Evolutionary conservation across 2,113 vertebrate species (phyloP), one percentile per base, ranked within the genome.

Genomic region (Cranoglanis bouderius): DNA sequence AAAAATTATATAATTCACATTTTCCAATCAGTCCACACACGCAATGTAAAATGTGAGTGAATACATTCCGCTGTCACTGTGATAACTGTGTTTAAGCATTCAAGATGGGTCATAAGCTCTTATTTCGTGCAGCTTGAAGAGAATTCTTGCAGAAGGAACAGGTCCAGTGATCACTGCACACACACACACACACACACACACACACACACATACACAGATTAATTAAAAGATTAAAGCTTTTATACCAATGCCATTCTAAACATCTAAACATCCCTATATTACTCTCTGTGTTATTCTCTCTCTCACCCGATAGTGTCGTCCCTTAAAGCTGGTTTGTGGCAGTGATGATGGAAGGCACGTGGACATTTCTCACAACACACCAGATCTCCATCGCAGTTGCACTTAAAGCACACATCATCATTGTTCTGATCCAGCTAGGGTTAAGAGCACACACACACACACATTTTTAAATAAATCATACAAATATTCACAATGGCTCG

Each of bases 301-400:
- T 74, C 87, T 88, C 18, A 91, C 90, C 89, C 43, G 14, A 53
- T 19, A 32, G 16, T 59, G 9, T 88, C 38, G 10, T 89, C 72
- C 0, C 87, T 85, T 1, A 94, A 6, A 6, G 84, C 55, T 18
- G 95, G 95, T 4, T 94, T 86, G 88, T 96, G 96, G 78, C 96
- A 96, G 7, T 12, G 51, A 75, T 88, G 90, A 89, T 96, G 95
- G 90, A 96, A 96, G 49, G 94, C 92, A 61, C 91, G 93, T 0
- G 96, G 96, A 51, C 95, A 96, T 0, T 38, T 0, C 14, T 95
- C 93, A 75, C 95, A 96, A 55, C 77, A n/a, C 18, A 96, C 92
- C 85, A 96, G 87, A 0, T 43, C 70, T 7, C 90, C 92, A 0
- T 49, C 77, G 7, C 4, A 12, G 26, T 87, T 85, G 88, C 95